phyloP scores from a whole-genome alignment of 2,797 vertebrate species.

The Sphenopsis melanotis region DNA sequence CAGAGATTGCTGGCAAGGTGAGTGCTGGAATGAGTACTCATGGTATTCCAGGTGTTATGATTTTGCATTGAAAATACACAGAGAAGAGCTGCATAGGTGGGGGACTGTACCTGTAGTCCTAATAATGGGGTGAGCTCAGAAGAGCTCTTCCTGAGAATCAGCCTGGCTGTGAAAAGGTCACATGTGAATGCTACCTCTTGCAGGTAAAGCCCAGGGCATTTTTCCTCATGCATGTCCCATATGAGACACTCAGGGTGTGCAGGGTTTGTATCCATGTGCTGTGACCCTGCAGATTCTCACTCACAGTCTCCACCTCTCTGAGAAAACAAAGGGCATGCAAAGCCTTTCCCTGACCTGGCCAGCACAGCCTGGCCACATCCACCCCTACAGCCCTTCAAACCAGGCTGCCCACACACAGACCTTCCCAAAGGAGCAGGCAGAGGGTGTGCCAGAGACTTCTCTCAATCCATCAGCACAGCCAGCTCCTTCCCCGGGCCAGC shows the following conservation, averaged over 20 bases:
- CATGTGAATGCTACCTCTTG: background rate
- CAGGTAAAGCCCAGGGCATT: background rate
- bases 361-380: background rate
- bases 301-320: background rate
- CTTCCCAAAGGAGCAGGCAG: fast-evolving
- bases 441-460: background rate
- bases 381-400: background rate
- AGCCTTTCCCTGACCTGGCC: background rate
- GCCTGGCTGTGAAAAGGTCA: background rate
- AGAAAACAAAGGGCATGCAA: background rate
- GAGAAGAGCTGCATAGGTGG: background rate
- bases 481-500: background rate
- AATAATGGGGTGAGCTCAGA: background rate
- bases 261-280: fast-evolving
- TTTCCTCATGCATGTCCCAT: background rate
- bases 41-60: background rate
- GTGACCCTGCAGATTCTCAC: background rate
- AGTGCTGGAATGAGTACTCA: background rate
- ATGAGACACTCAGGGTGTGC: background rate
- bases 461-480: background rate
- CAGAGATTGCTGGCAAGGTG: background rate
- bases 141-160: background rate
- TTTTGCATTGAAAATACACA: background rate
- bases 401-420: background rate
- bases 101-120: background rate